Base-by-base conservation (phyloP, 2,113 vertebrate species). In the Myotis lucifugus region DNA sequence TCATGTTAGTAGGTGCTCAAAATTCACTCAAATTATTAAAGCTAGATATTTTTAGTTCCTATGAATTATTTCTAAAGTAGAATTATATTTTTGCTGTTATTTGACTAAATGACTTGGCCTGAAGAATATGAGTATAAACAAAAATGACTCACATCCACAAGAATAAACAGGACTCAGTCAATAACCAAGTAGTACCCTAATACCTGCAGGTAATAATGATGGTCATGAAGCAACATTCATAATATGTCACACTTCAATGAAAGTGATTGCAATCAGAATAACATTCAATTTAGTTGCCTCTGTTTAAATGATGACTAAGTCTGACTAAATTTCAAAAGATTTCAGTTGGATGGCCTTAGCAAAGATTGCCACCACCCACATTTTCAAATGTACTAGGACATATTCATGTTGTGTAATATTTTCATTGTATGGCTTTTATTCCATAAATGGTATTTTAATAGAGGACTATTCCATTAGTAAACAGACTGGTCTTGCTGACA, bases 401-500 rank as follows among this genome's bases (percentile, higher is more conserved):
- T 25, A 92, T 92, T 94, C 82, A 86, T 86, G 27, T 76, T 83
- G 29, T 46, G 1, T 83, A 89, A 91, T 91, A 95, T 95, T 95
- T 92, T 95, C 42, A 46, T 78, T 90, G 52, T 37, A 81, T 23
- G 5, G 54, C 61, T 76, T 90, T 92, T 90, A 66, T 92, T 77
- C 81, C 59, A 40, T 40, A 94, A 93, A 95, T 66, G 88, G 12
- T 82, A 72, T 95, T 96, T 93, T 95, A 95, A 96, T 79, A 96
- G 83, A 94, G 66, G 42, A 89, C 83, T 82, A 9, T 95, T 88
- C 84, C 88, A 93, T 95, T 88, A 96, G 93, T 91, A 97, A 97
- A 97, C 96, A 96, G 93, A 85, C 82, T 73, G n/a, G 82, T 95
- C 88, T 97, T 97, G 94, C 96, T 97, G 96, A 97, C 96, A 91